phyloP scores from a whole-genome alignment of 2,888 invertebrate species.

The Hypomecis punctinalis region DNA sequence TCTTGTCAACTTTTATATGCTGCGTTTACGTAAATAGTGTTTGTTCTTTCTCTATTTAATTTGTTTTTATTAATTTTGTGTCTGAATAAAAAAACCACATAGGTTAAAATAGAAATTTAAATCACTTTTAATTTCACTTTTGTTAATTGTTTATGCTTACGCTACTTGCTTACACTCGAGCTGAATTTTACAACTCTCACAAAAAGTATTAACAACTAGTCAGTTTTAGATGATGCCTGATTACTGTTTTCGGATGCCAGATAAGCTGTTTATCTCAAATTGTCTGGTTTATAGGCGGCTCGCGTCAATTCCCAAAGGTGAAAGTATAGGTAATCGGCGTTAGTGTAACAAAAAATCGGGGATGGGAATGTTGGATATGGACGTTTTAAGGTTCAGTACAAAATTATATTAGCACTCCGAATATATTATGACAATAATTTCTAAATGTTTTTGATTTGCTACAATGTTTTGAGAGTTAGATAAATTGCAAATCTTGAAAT shows the following conservation, averaged over 20 bases:
- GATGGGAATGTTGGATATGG: neutral
- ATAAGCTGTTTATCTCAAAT: slow-evolving; percentile 73
- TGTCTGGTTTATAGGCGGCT: slow-evolving; percentile 61
- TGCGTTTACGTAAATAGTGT: no score
- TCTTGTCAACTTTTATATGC: no score
- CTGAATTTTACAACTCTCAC: slow-evolving; percentile 37
- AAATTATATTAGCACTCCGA: slow-evolving; percentile 22
- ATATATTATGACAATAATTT: neutral
- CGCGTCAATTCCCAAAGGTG: slow-evolving; percentile 59
- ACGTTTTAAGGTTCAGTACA: slow-evolving; percentile 29
- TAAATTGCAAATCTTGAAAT: no score
- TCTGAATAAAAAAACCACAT: no score
- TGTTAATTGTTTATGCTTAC: neutral
- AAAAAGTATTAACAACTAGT: slow-evolving; percentile 61
- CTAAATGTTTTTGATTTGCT: neutral
- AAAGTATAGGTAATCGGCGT: slow-evolving; percentile 68
- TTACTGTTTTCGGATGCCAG: slow-evolving; percentile 62
- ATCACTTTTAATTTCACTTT: no score
- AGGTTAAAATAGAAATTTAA: no score
- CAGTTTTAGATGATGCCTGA: slow-evolving; percentile 65
- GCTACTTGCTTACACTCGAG: slow-evolving; percentile 25
- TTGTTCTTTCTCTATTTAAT: no score
- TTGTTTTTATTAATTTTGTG: no score
- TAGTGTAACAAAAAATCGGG: slow-evolving; percentile 11
- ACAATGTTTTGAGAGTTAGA: neutral